Conservation (phyloP, 2,113 vertebrate species). For the Fregetta grallaria region DNA sequence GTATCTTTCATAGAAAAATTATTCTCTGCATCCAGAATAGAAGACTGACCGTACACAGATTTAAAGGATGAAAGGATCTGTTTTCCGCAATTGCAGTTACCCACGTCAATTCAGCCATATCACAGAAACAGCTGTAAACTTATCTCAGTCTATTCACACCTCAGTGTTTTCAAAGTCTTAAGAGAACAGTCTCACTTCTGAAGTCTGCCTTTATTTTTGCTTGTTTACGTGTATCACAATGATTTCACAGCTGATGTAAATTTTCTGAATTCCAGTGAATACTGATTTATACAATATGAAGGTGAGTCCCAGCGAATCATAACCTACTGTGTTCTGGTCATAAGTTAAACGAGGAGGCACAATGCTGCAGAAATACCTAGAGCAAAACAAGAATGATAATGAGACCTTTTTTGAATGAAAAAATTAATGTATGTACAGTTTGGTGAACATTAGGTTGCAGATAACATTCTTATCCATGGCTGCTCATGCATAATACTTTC, state of each 20-base stretch:
- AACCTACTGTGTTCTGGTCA: background rate
- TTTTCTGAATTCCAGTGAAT: background rate
- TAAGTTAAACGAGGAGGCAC: background rate
- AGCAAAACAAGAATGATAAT: background rate
- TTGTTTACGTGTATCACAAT: background rate
- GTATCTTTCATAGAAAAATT: background rate
- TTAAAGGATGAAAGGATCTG: background rate
- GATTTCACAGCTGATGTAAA: background rate
- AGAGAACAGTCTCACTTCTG: background rate
- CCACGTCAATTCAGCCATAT: background rate
- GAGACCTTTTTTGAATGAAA: accelerated
- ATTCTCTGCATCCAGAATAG: background rate
- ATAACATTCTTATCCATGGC: background rate
- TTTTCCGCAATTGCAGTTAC: background rate
- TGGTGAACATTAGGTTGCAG: background rate
- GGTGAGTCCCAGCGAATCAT: background rate
- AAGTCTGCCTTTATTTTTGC: background rate
- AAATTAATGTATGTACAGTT: background rate
- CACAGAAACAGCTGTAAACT: background rate
- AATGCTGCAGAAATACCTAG: background rate
- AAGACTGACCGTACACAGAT: accelerated
- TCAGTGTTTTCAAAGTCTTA: background rate
- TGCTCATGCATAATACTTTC: background rate
- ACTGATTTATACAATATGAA: background rate
- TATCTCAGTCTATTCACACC: background rate